Percentiles rank a stretch among this genome's conserved stretches.
phyloP scores from a whole-genome alignment of 2,888 invertebrate genomes.

The Limnephilus marmoratus region DNA sequence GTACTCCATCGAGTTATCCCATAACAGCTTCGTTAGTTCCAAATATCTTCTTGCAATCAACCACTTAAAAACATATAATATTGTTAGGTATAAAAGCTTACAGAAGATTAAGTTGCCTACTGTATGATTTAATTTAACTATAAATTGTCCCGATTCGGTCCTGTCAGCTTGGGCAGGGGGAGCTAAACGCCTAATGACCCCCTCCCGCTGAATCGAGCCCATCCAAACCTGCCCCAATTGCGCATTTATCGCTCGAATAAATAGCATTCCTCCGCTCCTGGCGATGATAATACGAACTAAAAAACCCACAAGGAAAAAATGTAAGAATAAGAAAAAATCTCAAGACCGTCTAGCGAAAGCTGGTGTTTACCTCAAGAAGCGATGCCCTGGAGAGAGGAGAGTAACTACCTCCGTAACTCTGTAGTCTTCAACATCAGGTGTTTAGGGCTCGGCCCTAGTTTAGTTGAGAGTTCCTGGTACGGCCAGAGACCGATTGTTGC shows the following conservation, averaged over 20 bases:
- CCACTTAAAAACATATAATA: too few species aligned
- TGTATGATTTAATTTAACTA: too few species aligned
- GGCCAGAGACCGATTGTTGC: too few species aligned
- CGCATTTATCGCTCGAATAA: conserved; percentile 63
- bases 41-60: too few species aligned
- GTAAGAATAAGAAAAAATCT: conserved; percentile 47
- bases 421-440: not conserved
- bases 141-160: not conserved
- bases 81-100: too few species aligned
- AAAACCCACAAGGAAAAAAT: conserved; percentile 50
- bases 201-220: conserved; percentile 34
- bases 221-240: conserved; percentile 63
- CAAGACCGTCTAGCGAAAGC: conserved; percentile 35
- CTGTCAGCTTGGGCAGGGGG: conserved; percentile 11
- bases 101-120: too few species aligned
- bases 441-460: not conserved
- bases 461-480: not conserved
- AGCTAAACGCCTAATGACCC: conserved; percentile 60
- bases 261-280: conserved; percentile 53
- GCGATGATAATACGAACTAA: conserved; percentile 57
- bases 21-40: too few species aligned
- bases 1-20: too few species aligned
- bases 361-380: conserved; percentile 48
- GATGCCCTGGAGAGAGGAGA: not conserved
- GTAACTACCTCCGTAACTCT: not conserved